Conservation (phyloP, 2,113 vertebrate genomes). For the Dromaius novaehollandiae region DNA sequence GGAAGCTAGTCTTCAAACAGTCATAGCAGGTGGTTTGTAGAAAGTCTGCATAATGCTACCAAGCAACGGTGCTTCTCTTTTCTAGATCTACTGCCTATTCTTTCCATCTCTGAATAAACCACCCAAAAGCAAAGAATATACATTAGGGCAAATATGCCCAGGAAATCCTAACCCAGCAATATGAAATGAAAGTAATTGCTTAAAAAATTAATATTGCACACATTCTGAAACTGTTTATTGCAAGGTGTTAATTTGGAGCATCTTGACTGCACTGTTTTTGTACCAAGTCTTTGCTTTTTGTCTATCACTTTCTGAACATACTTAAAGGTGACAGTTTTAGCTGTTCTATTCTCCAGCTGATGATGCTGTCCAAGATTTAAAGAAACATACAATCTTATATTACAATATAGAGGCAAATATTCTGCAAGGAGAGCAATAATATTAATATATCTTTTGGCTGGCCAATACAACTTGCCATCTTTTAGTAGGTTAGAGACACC, state of each 20-base stretch:
- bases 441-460: neutral
- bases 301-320: neutral
- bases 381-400: neutral
- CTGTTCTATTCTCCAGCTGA: neutral
- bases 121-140: neutral
- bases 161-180: neutral
- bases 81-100: neutral
- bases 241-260: neutral
- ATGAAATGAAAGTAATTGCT: neutral
- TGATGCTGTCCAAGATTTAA: neutral
- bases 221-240: neutral
- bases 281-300: neutral
- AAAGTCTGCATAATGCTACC: neutral
- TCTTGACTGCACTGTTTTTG: neutral
- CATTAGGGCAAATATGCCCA: neutral
- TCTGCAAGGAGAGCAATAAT: neutral
- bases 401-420: neutral
- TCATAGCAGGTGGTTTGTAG: neutral
- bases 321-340: neutral
- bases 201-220: neutral
- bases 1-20: neutral
- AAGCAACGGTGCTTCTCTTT: neutral
- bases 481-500: neutral
- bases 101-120: neutral
- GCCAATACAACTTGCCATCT: neutral